Base-by-base conservation (phyloP, 2,888 invertebrate species). In the Empis livida region DNA sequence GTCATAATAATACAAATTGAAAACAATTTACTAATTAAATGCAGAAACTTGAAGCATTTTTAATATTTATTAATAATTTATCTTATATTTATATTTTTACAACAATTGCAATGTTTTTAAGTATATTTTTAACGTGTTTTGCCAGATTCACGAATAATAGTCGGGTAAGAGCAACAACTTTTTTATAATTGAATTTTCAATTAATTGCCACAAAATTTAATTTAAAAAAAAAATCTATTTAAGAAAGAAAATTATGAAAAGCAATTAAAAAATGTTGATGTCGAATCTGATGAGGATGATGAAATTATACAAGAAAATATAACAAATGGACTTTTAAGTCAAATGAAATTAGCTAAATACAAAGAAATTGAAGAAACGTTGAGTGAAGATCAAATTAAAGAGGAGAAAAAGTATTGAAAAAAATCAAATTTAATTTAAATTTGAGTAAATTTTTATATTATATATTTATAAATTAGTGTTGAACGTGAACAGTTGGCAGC, bases 401-500 rank as follows among this genome's bases (percentile, higher is more conserved):
- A 52, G 42, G 54, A 54, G 37, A 47, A 43, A 41, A 50, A 45
- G 54, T 54, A 20, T 20, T 20, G 5, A 5, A 20, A 5, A 20
- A 20, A 20, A 20, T 20, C 3, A 20, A 5, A 20, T 20, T n/a
- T n/a, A n/a, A n/a, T n/a, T n/a, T n/a, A n/a, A n/a, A n/a, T n/a
- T n/a, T n/a, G n/a, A n/a, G n/a, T n/a, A n/a, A n/a, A n/a, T n/a
- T n/a, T n/a, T n/a, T n/a, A n/a, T n/a, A n/a, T n/a, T n/a, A n/a
- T n/a, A n/a, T 27, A 8, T 27, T 35, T 35, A n/a, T n/a, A n/a
- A n/a, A n/a, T n/a, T n/a, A 35, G 64, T 53, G 54, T 57, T 23
- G 64, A 65, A 53, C 55, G 56, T 46, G 58, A 58, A 41, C 64
- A 65, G 49, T 49, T 65, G 45, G 57, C 56, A 35, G 62, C 60